Evolutionary conservation across 2,888 invertebrate genomes (phyloP), one percentile per base, ranked within the genome.

Genomic region (Sepioteuthis lessoniana): DNA sequence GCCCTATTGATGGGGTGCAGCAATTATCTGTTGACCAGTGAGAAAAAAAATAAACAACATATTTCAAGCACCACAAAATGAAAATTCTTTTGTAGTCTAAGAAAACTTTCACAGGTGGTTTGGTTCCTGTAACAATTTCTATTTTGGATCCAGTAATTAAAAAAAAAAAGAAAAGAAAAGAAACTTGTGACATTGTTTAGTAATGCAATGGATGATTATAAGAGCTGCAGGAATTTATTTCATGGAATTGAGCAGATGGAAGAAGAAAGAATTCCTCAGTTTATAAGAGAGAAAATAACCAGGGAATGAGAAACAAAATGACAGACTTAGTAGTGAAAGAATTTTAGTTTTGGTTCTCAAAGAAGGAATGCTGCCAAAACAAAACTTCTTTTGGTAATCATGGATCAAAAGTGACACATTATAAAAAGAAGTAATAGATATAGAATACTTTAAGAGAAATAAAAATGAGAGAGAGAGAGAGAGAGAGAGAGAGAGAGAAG

Each of bases 91-190:
- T 35, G 35, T 35, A n/a, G n/a, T 76, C 76, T n/a, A 76, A 5
- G 76, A n/a, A 76, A 76, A 76, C 76, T 76, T 76, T 35, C 76
- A n/a, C 35, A 76, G 76, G n/a, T 76, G 76, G n/a, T 76, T 76
- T 76, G 13, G 76, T 76, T 76, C 76, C 35, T 16, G 76, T 16
- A 76, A 13, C n/a, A 76, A 76, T 76, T 76, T 76, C n/a, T 76
- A 35, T 76, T 76, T 16, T 13, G 35, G 76, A 1, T n/a, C n/a
- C n/a, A 76, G n/a, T 76, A 76, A 76, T 76, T 16, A 76, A 76
- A 76, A 76, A 35, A 25, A 60, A 55, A 42, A 7, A 42, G 7
- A 42, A 7, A 42, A 42, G 7, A 42, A 42, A 42, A 7, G 42
- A 42, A 42, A 7, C 35, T 76, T 76, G 55, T 21, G 21, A 55